phyloP scores from a whole-genome alignment of 1,140 invertebrate species.

The Drosophila busckii region DNA sequence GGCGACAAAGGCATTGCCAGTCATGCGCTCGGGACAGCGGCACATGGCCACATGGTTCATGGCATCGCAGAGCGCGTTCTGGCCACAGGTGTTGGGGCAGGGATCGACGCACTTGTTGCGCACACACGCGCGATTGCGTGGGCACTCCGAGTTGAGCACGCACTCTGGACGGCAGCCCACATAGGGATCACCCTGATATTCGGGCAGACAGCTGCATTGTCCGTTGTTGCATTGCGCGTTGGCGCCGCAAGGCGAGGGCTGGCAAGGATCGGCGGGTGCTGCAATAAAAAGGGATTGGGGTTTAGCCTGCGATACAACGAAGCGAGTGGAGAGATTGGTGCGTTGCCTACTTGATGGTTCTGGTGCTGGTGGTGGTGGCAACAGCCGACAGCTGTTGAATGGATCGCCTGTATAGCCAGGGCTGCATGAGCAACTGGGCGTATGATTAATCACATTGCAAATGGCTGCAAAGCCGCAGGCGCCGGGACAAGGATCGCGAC shows the following conservation, averaged over 20 bases:
- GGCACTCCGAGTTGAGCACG: constrained; percentile 87
- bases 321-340: constrained; percentile 26
- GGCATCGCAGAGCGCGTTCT: constrained; percentile 87
- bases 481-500: constrained; percentile 85
- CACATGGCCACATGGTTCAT: constrained; percentile 89
- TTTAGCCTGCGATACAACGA: constrained; percentile 28
- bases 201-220: constrained; percentile 86
- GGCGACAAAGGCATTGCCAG: constrained; percentile 84
- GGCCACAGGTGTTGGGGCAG: constrained; percentile 87
- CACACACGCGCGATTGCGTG: constrained; percentile 85
- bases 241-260: constrained; percentile 86
- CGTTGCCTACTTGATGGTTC: constrained; percentile 66
- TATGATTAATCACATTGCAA: constrained; percentile 85
- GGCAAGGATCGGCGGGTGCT: constrained; percentile 81
- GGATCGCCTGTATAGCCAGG: constrained; percentile 86
- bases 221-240: constrained; percentile 88
- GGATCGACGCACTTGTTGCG: constrained; percentile 91
- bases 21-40: constrained; percentile 86
- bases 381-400: constrained; percentile 81
- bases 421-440: constrained; percentile 85
- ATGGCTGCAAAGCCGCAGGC: constrained; percentile 84
- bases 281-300: constrained; percentile 76
- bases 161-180: constrained; percentile 88
- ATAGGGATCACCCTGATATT: constrained; percentile 88
- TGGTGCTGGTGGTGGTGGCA: constrained; percentile 74